Conservation (phyloP, 2,113 vertebrate species). For the Tachysurus vachellii region DNA sequence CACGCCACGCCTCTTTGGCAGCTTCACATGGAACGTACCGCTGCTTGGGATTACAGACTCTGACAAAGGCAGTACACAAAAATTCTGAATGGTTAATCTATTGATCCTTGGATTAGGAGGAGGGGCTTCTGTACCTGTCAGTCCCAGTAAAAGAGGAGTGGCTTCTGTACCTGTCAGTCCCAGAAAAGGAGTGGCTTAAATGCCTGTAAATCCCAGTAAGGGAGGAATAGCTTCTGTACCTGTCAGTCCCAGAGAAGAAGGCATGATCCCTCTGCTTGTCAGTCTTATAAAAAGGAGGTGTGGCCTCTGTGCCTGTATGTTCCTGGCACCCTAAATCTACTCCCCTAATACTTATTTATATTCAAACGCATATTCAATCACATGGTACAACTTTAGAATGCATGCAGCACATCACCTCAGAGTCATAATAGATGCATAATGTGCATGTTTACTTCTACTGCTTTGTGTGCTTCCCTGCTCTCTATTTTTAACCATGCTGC, state of each 20-base stretch:
- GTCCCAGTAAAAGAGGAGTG: neutral
- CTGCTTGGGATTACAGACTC: slow-evolving; percentile 98
- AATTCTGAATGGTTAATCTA: neutral
- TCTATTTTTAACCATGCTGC: neutral
- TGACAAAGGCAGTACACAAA: slow-evolving; percentile 36
- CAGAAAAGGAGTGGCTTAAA: neutral
- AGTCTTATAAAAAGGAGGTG: neutral
- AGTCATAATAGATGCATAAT: neutral
- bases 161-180: neutral
- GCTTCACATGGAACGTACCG: slow-evolving; percentile 95
- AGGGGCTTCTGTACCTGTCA: neutral
- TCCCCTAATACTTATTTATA: neutral
- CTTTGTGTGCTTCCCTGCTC: neutral
- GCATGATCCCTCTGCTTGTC: neutral
- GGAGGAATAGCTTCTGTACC: neutral
- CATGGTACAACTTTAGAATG: neutral
- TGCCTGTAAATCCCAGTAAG: neutral
- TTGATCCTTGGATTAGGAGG: neutral
- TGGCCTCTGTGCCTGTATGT: neutral
- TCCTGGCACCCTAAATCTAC: too few species aligned
- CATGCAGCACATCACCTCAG: neutral
- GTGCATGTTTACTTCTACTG: neutral
- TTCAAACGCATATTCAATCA: neutral
- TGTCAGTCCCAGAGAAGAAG: neutral
- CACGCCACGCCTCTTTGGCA: slow-evolving; percentile 92